Base-by-base conservation (phyloP, 1,140 invertebrate species). In the Heliothis virescens region DNA sequence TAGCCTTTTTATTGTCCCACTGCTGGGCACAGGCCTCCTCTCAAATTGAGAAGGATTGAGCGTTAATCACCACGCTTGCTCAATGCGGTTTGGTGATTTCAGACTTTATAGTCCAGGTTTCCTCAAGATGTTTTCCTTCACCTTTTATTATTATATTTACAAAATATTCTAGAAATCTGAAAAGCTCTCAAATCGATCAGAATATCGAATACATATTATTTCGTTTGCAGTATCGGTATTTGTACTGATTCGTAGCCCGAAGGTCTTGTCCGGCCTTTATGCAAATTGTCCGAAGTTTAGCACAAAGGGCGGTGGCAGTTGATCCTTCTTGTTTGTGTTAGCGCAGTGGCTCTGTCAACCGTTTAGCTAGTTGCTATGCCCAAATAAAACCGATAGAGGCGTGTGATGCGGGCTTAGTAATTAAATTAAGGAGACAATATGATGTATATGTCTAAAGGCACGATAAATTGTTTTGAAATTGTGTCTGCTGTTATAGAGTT, bases 281-380 rank as follows among this genome's bases (percentile, higher is more conserved):
- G 83, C 81, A 82, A 85, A 85, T 85, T 77, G 79, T 57, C 21
- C 41, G 65, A 79, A 82, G 83, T 82, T 85, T 62, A 16, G 41
- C 74, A 81, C 79, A 82, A 82, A 85, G 83, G 77, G 62, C 29
- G 13, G 26, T 15, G 18, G 75, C 21, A 72, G 81, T 81, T 81
- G 81, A 78, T 69, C 69, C 75, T 21, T 60, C 29, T 79, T 81
- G 83, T 85, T 85, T 82, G 79, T 83, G 55, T 80, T 74, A 41
- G 34, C 55, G 18, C 12, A 48, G 60, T 34, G 53, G 73, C 62
- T 81, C 80, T 62, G 65, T 80, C 74, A 71, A 75, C 52, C 21
- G 55, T 75, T 75, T 75, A 71, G 63, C 63, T 53, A 57, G 48
- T 60, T 79, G 50, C 57, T 53, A 55, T 48, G 16, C 15, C n/a